phyloP scores from a whole-genome alignment of 2,888 invertebrate genomes.

The Brachyptera risi region DNA sequence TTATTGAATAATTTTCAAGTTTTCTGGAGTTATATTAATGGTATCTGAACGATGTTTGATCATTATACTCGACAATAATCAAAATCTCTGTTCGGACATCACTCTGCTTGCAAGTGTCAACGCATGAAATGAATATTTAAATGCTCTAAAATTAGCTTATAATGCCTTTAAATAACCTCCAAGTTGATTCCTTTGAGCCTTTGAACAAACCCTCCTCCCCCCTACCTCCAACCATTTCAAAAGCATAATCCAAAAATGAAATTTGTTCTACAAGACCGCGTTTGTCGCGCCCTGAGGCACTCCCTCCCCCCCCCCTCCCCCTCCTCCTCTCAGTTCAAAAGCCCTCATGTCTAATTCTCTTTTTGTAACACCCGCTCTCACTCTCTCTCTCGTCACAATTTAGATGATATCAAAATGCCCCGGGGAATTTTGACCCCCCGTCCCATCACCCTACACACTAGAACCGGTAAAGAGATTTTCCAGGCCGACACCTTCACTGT shows the following conservation, averaged over 20 bases:
- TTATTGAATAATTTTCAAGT: no score
- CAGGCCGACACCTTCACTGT: slow-evolving; percentile 7
- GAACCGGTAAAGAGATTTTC: slow-evolving; percentile 11
- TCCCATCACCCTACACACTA: not conserved
- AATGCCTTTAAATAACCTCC: no score
- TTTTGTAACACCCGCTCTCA: slow-evolving; percentile 9
- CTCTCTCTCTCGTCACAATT: not conserved
- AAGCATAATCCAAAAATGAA: slow-evolving; percentile 21
- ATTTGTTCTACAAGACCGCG: slow-evolving; percentile 3
- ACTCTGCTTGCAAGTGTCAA: no score
- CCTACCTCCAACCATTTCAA: not conserved
- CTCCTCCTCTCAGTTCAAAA: no score
- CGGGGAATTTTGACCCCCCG: not conserved
- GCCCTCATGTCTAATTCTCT: slow-evolving; percentile 16
- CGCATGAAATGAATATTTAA: no score
- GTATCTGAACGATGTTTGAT: no score
- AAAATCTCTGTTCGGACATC: no score
- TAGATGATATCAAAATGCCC: not conserved
- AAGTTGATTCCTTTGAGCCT: not conserved
- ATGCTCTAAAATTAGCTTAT: no score
- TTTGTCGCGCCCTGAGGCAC: not conserved
- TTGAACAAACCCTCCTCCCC: not conserved
- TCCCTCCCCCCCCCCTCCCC: no score
- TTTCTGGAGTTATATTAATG: no score
- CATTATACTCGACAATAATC: no score